Conservation (phyloP, 37 sponge, comb jelly and placozoan species). For the Amphimedon queenslandica region DNA sequence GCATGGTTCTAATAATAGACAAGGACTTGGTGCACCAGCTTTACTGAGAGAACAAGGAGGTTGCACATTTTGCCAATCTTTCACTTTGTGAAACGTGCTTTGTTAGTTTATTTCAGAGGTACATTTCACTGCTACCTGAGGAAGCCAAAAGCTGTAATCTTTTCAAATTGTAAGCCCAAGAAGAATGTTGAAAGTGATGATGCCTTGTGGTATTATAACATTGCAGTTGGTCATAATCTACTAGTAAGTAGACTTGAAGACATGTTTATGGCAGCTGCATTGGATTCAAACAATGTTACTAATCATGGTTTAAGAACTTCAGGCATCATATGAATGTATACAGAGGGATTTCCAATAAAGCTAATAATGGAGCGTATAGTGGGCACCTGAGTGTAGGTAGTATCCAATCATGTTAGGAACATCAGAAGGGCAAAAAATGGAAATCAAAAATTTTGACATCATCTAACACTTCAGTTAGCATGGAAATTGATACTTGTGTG, state of each 20-base stretch:
- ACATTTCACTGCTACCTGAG: not conserved
- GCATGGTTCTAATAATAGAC: not conserved
- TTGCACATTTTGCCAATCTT: not conserved
- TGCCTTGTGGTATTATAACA: not conserved
- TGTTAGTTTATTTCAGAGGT: not conserved
- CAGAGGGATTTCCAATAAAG: not conserved
- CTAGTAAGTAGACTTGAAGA: not conserved
- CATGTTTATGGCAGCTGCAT: too few species aligned
- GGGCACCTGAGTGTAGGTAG: not conserved
- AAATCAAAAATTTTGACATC: too few species aligned
- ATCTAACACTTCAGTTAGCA: too few species aligned
- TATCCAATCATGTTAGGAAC: not conserved
- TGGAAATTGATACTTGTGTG: too few species aligned
- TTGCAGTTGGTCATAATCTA: not conserved
- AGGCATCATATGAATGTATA: not conserved
- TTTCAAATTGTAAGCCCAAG: not conserved
- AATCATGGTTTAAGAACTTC: not conserved
- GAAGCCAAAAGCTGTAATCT: not conserved
- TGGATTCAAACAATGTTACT: not conserved
- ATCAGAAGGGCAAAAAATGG: not conserved
- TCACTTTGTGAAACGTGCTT: not conserved
- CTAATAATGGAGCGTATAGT: too few species aligned
- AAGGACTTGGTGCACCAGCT: too few species aligned
- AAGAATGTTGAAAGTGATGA: not conserved
- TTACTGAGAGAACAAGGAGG: not conserved